A percentile compares a stretch with the other conserved stretches of the same genome.
Evolutionary conservation across 2,113 vertebrate genomes (phyloP).

Genomic region (Pristiophorus japonicus): DNA sequence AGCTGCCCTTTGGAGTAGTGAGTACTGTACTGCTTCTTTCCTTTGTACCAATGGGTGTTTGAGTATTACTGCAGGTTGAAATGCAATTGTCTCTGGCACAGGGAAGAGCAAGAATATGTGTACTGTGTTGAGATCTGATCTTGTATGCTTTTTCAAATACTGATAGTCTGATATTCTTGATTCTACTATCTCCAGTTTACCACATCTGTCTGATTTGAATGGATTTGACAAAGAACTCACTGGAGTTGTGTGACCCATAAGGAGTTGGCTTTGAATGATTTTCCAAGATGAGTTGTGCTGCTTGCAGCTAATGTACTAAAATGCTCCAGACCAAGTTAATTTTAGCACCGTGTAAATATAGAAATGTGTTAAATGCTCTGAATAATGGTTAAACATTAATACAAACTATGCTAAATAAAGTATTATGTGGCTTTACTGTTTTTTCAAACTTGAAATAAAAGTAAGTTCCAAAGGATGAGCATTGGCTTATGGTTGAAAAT

Average conservation of each 20-base stretch:
- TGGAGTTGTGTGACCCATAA: not conserved
- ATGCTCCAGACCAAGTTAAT: not conserved
- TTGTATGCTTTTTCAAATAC: not conserved
- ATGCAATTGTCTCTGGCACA: not conserved
- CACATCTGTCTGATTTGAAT: not conserved
- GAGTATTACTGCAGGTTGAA: not conserved
- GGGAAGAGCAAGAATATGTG: not conserved
- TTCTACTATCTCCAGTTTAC: not conserved
- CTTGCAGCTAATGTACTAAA: not conserved
- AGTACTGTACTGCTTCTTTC: constrained; percentile 48
- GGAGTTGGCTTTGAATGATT: not conserved
- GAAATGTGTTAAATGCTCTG: not conserved
- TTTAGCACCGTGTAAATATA: not conserved
- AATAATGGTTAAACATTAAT: not conserved
- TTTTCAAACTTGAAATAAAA: not conserved
- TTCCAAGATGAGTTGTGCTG: not conserved
- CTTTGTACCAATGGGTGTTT: constrained; percentile 30
- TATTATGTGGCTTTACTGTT: not conserved
- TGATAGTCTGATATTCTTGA: too few species aligned
- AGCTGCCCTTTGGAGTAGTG: constrained; percentile 87
- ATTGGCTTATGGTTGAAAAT: not conserved
- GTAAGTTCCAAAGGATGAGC: not conserved
- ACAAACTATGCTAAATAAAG: not conserved
- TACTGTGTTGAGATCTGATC: not conserved
- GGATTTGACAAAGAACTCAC: constrained; percentile 5